Base-by-base conservation (phyloP, 2,113 vertebrate species). In the Trematocara nigrifrons region DNA sequence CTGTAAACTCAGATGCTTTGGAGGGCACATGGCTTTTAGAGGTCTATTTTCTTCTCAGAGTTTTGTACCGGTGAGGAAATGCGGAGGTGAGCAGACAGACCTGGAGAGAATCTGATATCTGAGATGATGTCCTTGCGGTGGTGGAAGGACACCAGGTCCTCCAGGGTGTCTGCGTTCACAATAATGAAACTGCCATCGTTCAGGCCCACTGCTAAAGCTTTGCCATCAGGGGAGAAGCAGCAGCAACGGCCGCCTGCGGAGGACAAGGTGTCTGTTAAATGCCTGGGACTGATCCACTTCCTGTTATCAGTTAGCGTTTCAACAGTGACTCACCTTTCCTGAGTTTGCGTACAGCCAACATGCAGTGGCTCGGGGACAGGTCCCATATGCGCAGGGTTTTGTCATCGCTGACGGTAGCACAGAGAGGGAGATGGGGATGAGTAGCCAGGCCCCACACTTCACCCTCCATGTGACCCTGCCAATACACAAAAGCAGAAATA, bases 361-460 rank as follows among this genome's bases (percentile, higher is more conserved):
- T 99, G 95, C 99, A 99, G 93, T 99, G 99, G 95, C 98, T 99
- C 89, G 98, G 98, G 74, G 99, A 99, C 51, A 99, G 98, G 95
- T 99, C 99, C 99, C 99, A 99, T 96, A 99, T 99, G 94, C 99
- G 97, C 93, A 99, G 97, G 79, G 99, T 99, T 96, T 97, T 99
- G 95, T 99, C 99, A 94, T 99, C 98, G 87, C 99, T 99, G 92
- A 99, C 98, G 85, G 98, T 99, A 94, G 99, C 99, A 96, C 98
- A 99, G 91, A 99, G 97, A 69, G 99, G 99, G 89, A 99, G 97
- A 91, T 99, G 98, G 84, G 99, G 99, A 92, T 99, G 99, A 91
- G 98, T 97, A 88, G 98, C 98, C 94, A 99, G 94, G 93, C 99
- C 99, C 97, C 98, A 99, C 83, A 99, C 99, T 89, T 99, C 99